These are phyloP conservation scores for Oreohelix idahoensis DNA, from an alignment of 1,140 invertebrate species.

Conservation along the genomic window DNA sequence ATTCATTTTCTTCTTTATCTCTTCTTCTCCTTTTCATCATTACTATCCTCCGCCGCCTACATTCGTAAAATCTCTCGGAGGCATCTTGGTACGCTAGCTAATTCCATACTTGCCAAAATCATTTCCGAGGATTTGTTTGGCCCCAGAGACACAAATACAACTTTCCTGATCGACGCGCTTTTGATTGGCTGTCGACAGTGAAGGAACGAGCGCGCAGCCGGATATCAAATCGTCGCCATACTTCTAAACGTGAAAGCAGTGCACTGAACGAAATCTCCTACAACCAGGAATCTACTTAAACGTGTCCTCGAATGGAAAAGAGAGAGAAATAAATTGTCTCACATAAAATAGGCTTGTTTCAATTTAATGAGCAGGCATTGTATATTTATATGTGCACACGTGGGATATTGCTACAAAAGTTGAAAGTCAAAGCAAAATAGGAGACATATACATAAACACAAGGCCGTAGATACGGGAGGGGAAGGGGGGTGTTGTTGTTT, in stretches of 20 bases:
- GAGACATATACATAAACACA: too few relatives aligned
- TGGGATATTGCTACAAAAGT: too few relatives aligned
- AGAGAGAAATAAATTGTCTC: neutral
- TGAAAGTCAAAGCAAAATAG: too few relatives aligned
- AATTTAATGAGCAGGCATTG: too few relatives aligned
- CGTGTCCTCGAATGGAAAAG: neutral
- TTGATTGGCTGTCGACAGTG: slow-evolving; percentile 26
- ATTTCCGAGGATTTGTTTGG: neutral
- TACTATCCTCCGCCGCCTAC: too few relatives aligned
- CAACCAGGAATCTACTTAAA: neutral
- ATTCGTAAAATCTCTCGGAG: too few relatives aligned
- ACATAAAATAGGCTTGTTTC: neutral
- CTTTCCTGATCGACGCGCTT: slow-evolving; percentile 25
- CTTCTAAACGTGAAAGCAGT: neutral
- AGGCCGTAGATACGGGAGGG: too few relatives aligned
- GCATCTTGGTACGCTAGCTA: neutral
- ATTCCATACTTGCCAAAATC: slow-evolving; percentile 16
- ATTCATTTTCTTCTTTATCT: too few relatives aligned
- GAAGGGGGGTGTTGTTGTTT: too few relatives aligned
- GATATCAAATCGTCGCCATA: slow-evolving; percentile 21
- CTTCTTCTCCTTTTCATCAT: too few relatives aligned
- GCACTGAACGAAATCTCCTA: neutral
- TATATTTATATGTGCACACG: too few relatives aligned
- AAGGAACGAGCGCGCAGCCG: neutral
- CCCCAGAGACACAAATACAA: neutral